Evolutionary conservation across 2,113 vertebrate genomes (phyloP).

Genomic region (Australoheros scitulus): DNA sequence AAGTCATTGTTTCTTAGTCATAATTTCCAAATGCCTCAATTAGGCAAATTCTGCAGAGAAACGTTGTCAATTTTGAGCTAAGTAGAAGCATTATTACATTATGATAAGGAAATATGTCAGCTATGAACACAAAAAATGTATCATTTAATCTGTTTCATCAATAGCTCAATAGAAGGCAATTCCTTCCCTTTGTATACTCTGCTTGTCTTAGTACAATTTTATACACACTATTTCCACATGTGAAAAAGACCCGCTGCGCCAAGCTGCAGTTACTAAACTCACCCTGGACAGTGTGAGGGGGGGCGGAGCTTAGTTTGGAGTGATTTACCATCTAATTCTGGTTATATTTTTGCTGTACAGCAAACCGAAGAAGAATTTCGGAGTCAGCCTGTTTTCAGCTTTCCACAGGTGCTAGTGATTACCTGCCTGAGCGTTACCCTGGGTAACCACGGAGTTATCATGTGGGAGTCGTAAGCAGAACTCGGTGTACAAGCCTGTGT

Average conservation of each 20-base stretch:
- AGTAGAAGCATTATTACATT: background rate
- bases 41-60: background rate
- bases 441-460: background rate
- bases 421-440: conserved; percentile 5
- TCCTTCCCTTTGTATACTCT: background rate
- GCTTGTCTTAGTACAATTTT: background rate
- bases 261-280: background rate
- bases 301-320: background rate
- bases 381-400: background rate
- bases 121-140: background rate
- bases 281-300: background rate
- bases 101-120: background rate
- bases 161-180: background rate
- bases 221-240: background rate
- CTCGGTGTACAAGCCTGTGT: background rate
- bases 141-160: background rate
- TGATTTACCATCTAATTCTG: background rate
- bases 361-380: background rate
- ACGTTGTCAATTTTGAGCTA: background rate
- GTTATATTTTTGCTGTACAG: background rate
- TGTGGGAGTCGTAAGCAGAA: background rate
- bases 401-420: background rate
- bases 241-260: background rate
- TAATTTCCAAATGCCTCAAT: background rate
- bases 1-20: background rate